These are phyloP conservation scores for Ramphastos sulfuratus DNA, from an alignment of 2,113 vertebrate species.

Conservation along the genomic window DNA sequence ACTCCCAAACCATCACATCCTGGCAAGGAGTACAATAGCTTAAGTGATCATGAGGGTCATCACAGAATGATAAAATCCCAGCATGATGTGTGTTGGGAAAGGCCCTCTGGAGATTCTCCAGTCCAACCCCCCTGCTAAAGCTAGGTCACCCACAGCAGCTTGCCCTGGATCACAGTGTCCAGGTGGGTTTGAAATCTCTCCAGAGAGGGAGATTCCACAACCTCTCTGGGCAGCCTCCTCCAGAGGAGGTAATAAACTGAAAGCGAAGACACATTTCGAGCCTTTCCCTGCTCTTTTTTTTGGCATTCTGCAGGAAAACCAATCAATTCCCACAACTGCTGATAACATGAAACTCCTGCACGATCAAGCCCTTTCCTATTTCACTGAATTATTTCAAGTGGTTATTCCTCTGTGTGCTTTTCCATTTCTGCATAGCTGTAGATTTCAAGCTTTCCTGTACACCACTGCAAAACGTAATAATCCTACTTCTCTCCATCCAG, in stretches of 20 bases:
- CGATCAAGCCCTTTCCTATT: background rate
- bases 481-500: slow-evolving; percentile 3
- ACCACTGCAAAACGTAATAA: background rate
- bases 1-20: no score
- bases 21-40: background rate
- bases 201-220: no score
- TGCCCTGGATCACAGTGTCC: no score
- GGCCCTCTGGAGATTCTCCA: no score
- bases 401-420: background rate
- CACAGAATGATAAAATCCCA: background rate
- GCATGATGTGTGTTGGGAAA: no score
- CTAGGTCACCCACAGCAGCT: no score
- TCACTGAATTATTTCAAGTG: slow-evolving; percentile 20
- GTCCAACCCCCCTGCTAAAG: no score
- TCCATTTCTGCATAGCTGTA: slow-evolving; percentile 23
- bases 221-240: no score
- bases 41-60: background rate
- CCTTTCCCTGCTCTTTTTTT: background rate
- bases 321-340: background rate
- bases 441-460: slow-evolving; percentile 17
- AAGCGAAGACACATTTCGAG: background rate
- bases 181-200: no score
- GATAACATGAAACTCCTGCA: background rate
- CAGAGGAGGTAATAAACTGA: background rate
- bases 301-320: background rate